Evolutionary conservation across 1,140 invertebrate species (phyloP).

Genomic region (Drosophila pectinifera): DNA sequence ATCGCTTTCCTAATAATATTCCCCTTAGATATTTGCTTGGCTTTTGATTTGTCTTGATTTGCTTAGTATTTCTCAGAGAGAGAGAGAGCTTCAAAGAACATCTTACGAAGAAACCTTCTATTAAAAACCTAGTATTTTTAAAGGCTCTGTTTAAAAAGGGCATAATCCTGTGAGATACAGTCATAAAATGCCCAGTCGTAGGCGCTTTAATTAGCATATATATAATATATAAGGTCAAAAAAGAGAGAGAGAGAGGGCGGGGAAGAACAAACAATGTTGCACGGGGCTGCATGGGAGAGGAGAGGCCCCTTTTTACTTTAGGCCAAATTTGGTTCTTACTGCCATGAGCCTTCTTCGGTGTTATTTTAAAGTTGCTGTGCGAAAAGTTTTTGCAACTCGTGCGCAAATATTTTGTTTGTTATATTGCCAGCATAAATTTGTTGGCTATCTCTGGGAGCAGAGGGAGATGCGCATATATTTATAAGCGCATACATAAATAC

Average conservation of each 20-base stretch:
- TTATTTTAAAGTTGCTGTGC: conserved; percentile 75
- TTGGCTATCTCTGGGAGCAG: conserved; percentile 68
- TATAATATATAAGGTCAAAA: conserved; percentile 2
- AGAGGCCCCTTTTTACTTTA: conserved; percentile 38
- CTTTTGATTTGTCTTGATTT: too few species aligned
- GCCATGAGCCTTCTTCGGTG: conserved; percentile 53
- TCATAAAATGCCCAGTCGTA: conserved; percentile 24
- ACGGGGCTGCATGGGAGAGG: conserved; percentile 14
- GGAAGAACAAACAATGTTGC: conserved; percentile 39
- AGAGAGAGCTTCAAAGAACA: too few species aligned
- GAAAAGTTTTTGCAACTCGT: conserved; percentile 74
- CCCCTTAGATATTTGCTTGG: too few species aligned
- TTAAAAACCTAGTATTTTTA: too few species aligned
- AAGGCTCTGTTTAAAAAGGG: too few species aligned
- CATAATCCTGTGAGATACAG: conserved; percentile 19
- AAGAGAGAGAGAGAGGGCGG: too few species aligned
- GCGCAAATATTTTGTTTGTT: conserved; percentile 82
- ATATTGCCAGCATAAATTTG: conserved; percentile 81
- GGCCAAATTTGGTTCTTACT: conserved; percentile 9
- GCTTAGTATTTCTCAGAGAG: too few species aligned
- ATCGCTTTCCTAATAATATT: too few species aligned
- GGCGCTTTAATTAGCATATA: conserved; percentile 68
- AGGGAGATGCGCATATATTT: conserved; percentile 72
- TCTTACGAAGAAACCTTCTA: too few species aligned
- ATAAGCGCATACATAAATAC: conserved; percentile 82